phyloP scores from a whole-genome alignment of 1,140 invertebrate genomes.

The Contarinia nasturtii region DNA sequence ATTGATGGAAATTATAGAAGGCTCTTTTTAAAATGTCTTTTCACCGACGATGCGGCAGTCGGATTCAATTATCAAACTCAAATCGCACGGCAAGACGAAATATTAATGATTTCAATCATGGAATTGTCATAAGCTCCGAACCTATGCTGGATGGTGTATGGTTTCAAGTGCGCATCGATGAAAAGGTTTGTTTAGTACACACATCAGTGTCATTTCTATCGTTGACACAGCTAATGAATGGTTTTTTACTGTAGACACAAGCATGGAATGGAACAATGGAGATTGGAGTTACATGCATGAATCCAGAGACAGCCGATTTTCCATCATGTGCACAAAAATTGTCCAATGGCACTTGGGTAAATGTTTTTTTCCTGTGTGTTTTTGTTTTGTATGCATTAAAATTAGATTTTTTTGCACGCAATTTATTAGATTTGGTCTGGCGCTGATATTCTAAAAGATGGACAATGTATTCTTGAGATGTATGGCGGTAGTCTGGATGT shows the following conservation, averaged over 20 bases:
- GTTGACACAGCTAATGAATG: not conserved
- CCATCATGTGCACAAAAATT: conserved; percentile 70
- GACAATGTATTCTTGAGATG: conserved; percentile 51
- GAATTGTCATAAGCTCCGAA: conserved; percentile 63
- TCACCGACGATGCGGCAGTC: conserved; percentile 59
- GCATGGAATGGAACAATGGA: conserved; percentile 83
- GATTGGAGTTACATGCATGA: conserved; percentile 72
- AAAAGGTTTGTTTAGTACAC: conserved; percentile 44
- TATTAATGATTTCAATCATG: conserved; percentile 63
- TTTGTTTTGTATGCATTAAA: conserved; percentile 4
- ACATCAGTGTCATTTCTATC: not conserved
- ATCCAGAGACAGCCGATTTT: conserved; percentile 62
- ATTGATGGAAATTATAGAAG: no score
- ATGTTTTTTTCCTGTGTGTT: conserved; percentile 4
- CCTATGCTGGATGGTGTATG: conserved; percentile 64
- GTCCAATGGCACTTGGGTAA: conserved; percentile 68
- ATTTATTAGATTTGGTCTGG: conserved; percentile 57
- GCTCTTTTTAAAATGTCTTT: conserved; percentile 35
- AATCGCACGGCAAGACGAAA: conserved; percentile 64
- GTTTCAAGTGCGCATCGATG: conserved; percentile 77
- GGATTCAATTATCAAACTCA: conserved; percentile 59
- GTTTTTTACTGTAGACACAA: conserved; percentile 32
- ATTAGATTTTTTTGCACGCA: conserved; percentile 4
- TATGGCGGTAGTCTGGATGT: conserved; percentile 73
- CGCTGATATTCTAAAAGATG: conserved; percentile 66